A percentile compares a stretch with the other conserved stretches of the same genome.
Evolutionary conservation across 2,888 invertebrate species (phyloP).

Genomic region (Entomobrya proxima): DNA sequence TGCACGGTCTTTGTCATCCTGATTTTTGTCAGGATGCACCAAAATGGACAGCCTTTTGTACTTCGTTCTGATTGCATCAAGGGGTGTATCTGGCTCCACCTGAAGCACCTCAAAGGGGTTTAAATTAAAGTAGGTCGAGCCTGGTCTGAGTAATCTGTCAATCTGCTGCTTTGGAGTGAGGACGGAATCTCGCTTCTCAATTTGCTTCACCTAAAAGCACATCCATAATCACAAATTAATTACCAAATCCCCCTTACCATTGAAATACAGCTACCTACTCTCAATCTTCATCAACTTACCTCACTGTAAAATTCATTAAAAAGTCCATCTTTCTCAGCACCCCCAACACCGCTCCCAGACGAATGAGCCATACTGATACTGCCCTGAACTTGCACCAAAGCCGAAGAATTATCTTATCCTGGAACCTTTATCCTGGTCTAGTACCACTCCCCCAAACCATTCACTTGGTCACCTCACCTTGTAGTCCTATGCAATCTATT

Average conservation of each 20-base stretch:
- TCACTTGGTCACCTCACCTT: too few relatives aligned
- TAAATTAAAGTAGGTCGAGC: conserved; percentile 98
- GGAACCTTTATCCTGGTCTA: too few relatives aligned
- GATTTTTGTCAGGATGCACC: conserved; percentile 99
- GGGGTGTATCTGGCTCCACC: conserved; percentile 90
- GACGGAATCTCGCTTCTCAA: conserved; percentile 97
- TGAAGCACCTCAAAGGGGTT: conserved; percentile 96
- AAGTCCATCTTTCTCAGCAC: conserved; percentile 82
- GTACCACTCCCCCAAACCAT: too few relatives aligned
- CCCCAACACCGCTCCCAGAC: conserved; percentile 25
- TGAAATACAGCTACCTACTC: too few relatives aligned
- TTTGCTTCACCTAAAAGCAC: conserved; percentile 92
- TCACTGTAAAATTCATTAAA: conserved; percentile 90
- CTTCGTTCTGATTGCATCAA: conserved; percentile 97
- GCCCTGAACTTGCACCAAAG: too few relatives aligned
- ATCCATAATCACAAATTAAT: too few relatives aligned
- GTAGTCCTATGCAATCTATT: too few relatives aligned
- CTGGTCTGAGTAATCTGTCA: conserved; percentile 94
- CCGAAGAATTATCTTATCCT: too few relatives aligned
- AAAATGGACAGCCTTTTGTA: conserved; percentile 96
- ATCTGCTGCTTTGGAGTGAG: conserved; percentile 98
- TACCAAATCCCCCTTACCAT: too few relatives aligned
- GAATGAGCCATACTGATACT: conserved; percentile 53
- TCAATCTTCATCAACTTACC: conserved; percentile 80
- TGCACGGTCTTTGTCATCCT: conserved; percentile 95